Conservation (phyloP, 2,888 invertebrate genomes). For the Bellardia bayeri region DNA sequence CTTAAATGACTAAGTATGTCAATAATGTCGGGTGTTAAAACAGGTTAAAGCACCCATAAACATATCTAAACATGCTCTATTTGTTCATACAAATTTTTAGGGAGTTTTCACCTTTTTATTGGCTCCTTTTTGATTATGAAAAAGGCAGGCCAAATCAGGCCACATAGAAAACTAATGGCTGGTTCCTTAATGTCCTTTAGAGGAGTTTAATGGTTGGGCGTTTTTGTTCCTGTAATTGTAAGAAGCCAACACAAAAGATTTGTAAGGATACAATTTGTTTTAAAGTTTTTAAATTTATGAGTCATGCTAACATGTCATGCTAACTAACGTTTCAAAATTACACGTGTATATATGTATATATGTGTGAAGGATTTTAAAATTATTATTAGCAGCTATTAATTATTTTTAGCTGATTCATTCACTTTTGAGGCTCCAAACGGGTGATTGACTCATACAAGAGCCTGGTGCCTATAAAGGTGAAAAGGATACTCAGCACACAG, state of each 20-base stretch:
- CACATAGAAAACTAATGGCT: neutral
- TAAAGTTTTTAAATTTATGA: constrained; percentile 26
- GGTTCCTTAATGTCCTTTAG: neutral
- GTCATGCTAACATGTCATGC: constrained; percentile 1
- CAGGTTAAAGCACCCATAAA: constrained; percentile 28
- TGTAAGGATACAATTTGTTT: constrained; percentile 27
- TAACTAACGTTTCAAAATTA: neutral
- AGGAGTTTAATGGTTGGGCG: neutral
- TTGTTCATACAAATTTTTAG: constrained; percentile 12
- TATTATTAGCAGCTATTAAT: neutral
- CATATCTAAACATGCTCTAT: neutral
- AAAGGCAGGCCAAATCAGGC: no score
- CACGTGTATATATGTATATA: neutral
- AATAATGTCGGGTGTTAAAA: constrained; percentile 38
- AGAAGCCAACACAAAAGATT: constrained; percentile 27
- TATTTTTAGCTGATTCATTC: constrained; percentile 12
- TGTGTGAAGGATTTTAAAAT: neutral
- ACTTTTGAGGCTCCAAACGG: neutral
- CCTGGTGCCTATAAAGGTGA: neutral
- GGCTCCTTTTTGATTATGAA: neutral
- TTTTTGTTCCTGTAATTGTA: neutral
- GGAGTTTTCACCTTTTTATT: constrained; percentile 39
- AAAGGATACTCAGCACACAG: neutral
- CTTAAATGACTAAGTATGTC: constrained; percentile 22
- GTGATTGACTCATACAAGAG: neutral